Evolutionary conservation across 2,888 invertebrate species (phyloP).

Genomic region (Pyrochroa serraticornis): DNA sequence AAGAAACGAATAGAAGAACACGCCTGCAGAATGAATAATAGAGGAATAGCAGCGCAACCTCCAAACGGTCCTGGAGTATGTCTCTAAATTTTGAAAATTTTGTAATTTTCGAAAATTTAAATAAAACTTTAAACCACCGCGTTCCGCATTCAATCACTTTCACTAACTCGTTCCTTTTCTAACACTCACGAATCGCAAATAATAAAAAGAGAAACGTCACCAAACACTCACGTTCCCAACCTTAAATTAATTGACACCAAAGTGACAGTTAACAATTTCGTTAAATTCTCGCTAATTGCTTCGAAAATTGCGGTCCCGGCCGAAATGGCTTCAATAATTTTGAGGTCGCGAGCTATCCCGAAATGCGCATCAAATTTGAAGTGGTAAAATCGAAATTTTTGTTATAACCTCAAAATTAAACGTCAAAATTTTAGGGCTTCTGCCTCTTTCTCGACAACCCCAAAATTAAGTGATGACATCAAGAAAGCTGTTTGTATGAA

Average conservation of each 20-base stretch:
- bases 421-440: slow-evolving; percentile 36
- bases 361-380: slow-evolving; percentile 28
- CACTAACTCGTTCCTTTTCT: no score
- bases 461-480: slow-evolving; percentile 39
- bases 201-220: no score
- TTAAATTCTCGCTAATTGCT: slow-evolving; percentile 8
- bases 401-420: slow-evolving; percentile 14
- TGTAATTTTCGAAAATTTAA: slow-evolving; percentile 7
- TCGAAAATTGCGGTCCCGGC: neutral
- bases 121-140: no score
- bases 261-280: neutral
- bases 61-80: slow-evolving; percentile 74
- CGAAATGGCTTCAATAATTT: slow-evolving; percentile 17
- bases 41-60: slow-evolving; percentile 73
- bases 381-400: slow-evolving; percentile 27
- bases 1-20: slow-evolving; percentile 72
- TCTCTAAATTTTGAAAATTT: slow-evolving; percentile 35
- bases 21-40: slow-evolving; percentile 71
- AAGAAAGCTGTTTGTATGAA: slow-evolving; percentile 42
- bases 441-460: slow-evolving; percentile 42
- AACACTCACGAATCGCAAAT: no score
- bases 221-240: no score
- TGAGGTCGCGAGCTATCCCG: slow-evolving; percentile 15
- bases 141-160: no score
- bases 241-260: no score